These are phyloP conservation scores for Hymenochirus boettgeri DNA, from an alignment of 2,113 vertebrate species.

Conservation along the genomic window DNA sequence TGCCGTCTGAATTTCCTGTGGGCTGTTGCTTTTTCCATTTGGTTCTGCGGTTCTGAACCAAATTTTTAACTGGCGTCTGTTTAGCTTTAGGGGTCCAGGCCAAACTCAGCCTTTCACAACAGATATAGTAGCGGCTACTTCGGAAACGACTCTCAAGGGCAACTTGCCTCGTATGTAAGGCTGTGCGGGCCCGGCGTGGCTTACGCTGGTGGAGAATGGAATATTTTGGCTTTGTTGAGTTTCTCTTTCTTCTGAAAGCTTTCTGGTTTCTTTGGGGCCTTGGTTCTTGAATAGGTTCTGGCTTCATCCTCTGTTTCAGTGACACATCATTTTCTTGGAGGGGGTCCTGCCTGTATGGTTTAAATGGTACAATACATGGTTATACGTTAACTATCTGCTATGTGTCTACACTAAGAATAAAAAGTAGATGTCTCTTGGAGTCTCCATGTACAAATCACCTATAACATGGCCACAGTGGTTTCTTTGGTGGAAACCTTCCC, in stretches of 20 bases:
- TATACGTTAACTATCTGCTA: no score
- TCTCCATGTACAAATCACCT: no score
- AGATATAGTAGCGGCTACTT: constrained; percentile 84
- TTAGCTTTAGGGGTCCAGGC: constrained; percentile 85
- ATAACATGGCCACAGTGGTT: no score
- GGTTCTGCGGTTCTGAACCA: constrained; percentile 92
- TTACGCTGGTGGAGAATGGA: constrained; percentile 67
- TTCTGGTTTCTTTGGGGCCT: background rate
- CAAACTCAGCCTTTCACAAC: constrained; percentile 88
- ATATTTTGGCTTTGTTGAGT: constrained; percentile 42
- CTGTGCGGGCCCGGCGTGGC: constrained; percentile 84
- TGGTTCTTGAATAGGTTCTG: no score
- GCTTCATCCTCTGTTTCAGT: background rate
- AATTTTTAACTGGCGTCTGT: constrained; percentile 91
- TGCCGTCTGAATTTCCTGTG: constrained; percentile 69
- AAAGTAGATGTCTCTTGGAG: no score
- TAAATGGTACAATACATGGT: no score
- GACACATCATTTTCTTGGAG: no score
- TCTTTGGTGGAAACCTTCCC: no score
- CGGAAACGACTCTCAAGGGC: constrained; percentile 91
- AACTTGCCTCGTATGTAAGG: constrained; percentile 92
- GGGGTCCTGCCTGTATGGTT: no score
- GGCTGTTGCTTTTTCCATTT: constrained; percentile 98
- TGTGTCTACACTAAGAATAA: no score
- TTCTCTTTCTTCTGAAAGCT: constrained; percentile 12